phyloP scores from a whole-genome alignment of 2,888 invertebrate species.

The Nephrotoma guestfalica region DNA sequence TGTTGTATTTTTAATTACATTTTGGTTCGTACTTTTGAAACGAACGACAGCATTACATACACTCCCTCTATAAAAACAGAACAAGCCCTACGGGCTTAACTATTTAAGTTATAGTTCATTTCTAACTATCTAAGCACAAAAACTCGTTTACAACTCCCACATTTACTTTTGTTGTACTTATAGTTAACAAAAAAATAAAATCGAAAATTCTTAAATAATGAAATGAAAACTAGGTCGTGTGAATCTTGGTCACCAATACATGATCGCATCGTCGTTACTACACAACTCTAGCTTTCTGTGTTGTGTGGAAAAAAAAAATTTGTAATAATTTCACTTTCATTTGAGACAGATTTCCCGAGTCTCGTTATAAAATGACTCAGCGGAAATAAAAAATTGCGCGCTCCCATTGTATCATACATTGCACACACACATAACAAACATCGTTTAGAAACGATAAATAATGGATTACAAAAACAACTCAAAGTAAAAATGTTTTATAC shows the following conservation, averaged over 20 bases:
- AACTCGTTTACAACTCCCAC: background rate
- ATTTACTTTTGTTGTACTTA: background rate
- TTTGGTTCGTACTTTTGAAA: too few species aligned
- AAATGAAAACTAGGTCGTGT: background rate
- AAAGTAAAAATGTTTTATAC: background rate
- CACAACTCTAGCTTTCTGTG: background rate
- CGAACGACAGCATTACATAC: background rate
- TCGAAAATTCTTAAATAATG: background rate
- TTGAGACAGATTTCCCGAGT: slow-evolving; percentile 3
- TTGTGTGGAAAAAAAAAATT: background rate
- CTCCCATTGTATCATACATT: background rate
- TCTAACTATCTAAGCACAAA: background rate
- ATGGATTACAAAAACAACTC: background rate
- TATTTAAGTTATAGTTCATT: background rate
- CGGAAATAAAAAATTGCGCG: background rate
- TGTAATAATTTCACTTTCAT: slow-evolving; percentile 2
- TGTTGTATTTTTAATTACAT: too few species aligned
- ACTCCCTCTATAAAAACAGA: background rate
- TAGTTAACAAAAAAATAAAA: background rate
- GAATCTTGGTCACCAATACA: background rate
- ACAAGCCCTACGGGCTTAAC: background rate
- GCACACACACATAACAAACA: background rate
- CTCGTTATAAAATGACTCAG: background rate
- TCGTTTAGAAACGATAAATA: background rate
- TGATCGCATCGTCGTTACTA: background rate